Conservation (phyloP, 2,888 invertebrate species). For the Pyrrhosoma nymphula region DNA sequence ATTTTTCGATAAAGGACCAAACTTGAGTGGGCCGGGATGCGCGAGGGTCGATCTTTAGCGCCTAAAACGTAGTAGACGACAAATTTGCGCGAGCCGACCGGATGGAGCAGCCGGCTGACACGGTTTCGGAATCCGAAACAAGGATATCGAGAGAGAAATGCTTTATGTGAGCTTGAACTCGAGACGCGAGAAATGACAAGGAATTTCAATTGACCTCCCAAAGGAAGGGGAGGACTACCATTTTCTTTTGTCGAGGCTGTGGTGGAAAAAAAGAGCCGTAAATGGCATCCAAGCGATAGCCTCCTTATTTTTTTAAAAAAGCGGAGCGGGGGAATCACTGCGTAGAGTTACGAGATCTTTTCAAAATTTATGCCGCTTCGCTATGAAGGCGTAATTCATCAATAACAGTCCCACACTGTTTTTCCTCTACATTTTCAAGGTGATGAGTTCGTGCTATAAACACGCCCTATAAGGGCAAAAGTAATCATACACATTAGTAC, state of each 20-base stretch:
- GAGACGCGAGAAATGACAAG: neutral
- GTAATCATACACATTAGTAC: no score
- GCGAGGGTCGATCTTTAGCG: neutral
- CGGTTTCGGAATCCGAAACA: slow-evolving; percentile 49
- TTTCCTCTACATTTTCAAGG: neutral
- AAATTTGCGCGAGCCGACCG: neutral
- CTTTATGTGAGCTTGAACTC: neutral
- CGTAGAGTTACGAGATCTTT: neutral
- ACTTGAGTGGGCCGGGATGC: neutral
- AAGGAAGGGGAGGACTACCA: neutral
- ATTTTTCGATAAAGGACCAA: neutral
- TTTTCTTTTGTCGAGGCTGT: slow-evolving; percentile 14
- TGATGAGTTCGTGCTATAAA: neutral
- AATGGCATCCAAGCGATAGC: neutral
- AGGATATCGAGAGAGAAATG: slow-evolving; percentile 48
- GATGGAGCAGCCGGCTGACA: slow-evolving; percentile 33
- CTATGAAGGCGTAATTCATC: neutral
- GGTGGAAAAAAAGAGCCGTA: neutral
- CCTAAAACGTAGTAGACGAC: slow-evolving; percentile 22
- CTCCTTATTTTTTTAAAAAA: neutral
- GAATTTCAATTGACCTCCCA: slow-evolving; percentile 35
- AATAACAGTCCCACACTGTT: neutral
- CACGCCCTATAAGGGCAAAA: neutral
- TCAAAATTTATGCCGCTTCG: neutral
- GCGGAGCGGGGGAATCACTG: neutral